Evolutionary conservation across 2,888 invertebrate species (phyloP).

Genomic region (Adela reaumurella): DNA sequence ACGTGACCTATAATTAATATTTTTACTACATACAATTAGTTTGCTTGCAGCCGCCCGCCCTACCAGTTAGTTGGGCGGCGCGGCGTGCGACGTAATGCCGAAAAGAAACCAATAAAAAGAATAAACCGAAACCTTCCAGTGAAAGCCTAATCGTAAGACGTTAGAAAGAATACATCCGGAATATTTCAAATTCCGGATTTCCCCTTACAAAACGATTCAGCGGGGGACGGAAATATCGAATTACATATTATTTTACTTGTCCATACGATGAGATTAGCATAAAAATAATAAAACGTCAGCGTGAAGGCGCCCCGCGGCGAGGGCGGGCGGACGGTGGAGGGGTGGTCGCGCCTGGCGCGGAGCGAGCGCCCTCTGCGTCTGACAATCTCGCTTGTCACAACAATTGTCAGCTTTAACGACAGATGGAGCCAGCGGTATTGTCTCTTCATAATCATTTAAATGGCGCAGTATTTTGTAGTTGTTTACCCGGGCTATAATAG

Average conservation of each 20-base stretch:
- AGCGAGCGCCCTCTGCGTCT: constrained; percentile 14
- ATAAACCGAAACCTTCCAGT: no score
- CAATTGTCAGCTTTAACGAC: constrained; percentile 24
- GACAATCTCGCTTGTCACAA: constrained; percentile 26
- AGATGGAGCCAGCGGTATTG: constrained; percentile 1
- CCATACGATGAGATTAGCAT: constrained; percentile 32
- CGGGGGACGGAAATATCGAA: constrained; percentile 18
- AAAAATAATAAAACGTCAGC: constrained; percentile 44
- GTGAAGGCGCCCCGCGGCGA: constrained; percentile 25
- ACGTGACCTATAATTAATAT: no score
- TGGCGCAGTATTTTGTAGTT: not conserved
- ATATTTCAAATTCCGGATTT: no score
- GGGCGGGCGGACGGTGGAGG: not conserved
- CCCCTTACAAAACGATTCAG: no score
- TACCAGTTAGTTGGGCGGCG: no score
- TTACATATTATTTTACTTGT: constrained; percentile 27
- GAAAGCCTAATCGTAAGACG: no score
- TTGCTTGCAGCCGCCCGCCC: no score
- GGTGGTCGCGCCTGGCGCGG: not conserved
- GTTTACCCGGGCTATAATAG: not conserved
- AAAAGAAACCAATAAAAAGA: no score
- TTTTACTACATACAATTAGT: no score
- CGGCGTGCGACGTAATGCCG: no score
- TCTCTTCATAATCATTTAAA: not conserved
- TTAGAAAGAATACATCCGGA: no score